These are phyloP conservation scores for Todiramphus saurophagus DNA, from an alignment of 2,113 vertebrate species.

Conservation along the genomic window DNA sequence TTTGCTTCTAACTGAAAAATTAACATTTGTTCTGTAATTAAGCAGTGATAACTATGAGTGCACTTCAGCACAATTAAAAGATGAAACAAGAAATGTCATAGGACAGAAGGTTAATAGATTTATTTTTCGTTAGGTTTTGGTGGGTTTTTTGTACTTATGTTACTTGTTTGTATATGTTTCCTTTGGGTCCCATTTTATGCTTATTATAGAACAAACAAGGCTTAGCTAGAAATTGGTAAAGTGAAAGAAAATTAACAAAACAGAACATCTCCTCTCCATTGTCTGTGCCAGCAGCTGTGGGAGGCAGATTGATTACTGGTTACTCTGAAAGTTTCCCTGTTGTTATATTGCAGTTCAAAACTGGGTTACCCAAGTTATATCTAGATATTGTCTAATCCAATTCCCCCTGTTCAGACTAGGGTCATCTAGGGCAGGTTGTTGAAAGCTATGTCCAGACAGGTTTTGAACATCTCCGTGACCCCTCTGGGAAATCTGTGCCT, in stretches of 20 bases:
- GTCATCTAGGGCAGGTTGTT: background rate
- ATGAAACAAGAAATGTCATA: background rate
- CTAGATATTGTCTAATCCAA: background rate
- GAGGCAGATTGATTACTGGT: background rate
- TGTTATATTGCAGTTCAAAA: background rate
- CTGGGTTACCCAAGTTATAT: background rate
- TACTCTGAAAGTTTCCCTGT: background rate
- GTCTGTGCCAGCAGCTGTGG: background rate
- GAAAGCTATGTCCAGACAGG: background rate
- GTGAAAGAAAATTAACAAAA: background rate
- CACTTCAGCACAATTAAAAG: slow-evolving; percentile 11
- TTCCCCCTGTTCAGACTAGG: background rate
- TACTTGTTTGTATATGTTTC: background rate
- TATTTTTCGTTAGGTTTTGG: background rate
- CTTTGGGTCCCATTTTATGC: background rate
- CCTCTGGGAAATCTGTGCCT: too few relatives aligned
- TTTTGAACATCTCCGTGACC: background rate
- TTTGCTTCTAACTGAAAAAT: background rate
- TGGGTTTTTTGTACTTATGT: background rate
- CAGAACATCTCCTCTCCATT: fast-evolving
- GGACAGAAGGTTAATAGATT: background rate
- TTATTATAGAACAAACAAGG: background rate
- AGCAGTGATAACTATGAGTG: background rate
- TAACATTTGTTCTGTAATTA: background rate
- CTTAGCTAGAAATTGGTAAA: background rate